Evolutionary conservation across 2,113 vertebrate genomes (phyloP).

Genomic region (Ptyas mucosa): DNA sequence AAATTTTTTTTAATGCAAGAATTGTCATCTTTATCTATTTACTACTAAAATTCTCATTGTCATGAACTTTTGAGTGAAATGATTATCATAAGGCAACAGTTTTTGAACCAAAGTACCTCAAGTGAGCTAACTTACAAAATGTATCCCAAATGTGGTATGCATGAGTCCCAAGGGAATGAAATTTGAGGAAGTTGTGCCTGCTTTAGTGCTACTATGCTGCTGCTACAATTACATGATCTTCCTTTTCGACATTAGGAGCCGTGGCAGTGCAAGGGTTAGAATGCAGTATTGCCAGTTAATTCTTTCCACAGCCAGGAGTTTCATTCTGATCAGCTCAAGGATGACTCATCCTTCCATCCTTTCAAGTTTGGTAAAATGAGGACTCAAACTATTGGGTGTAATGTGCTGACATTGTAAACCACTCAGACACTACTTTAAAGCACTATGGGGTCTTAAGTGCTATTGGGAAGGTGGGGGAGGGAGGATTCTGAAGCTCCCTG

Average conservation of each 20-base stretch:
- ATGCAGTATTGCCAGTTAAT: not conserved
- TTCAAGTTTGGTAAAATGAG: not conserved
- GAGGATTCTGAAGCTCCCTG: not conserved
- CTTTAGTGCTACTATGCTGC: not conserved
- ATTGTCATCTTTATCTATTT: not conserved
- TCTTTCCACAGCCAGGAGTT: not conserved
- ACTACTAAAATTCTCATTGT: not conserved
- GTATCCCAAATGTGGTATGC: not conserved
- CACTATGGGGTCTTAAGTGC: not conserved
- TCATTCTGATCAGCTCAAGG: not conserved
- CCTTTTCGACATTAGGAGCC: not conserved
- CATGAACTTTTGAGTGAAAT: not conserved
- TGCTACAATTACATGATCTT: not conserved
- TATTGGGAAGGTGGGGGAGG: not conserved
- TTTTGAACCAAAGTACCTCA: not conserved
- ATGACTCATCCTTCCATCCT: not conserved
- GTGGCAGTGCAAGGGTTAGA: not conserved
- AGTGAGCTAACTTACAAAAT: not conserved
- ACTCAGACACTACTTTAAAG: not conserved
- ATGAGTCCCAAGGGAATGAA: not conserved
- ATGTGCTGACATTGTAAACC: not conserved
- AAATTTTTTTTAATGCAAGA: constrained; percentile 7
- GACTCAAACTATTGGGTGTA: not conserved
- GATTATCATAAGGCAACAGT: not conserved
- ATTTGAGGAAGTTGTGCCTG: not conserved